Evolutionary conservation across 2,797 vertebrate species (phyloP), one percentile per base, ranked within the genome.

Genomic region (Ataeniobius toweri): DNA sequence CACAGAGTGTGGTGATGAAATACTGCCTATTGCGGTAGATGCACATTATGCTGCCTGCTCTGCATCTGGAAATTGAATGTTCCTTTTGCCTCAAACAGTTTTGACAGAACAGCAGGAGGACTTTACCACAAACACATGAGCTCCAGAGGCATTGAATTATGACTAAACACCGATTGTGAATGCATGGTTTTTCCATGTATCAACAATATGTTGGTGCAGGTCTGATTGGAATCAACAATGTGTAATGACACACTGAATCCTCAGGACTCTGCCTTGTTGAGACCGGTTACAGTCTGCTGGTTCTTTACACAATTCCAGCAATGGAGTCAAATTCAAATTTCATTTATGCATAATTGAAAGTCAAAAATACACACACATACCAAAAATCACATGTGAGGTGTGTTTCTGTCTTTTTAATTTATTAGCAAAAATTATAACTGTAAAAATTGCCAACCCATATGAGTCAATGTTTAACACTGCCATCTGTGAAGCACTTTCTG

Each of bases 1-100:
- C 92, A 82, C 84, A 80, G 93, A 84, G 86, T 89, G 85, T 77
- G 76, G 74, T 80, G 88, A 92, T 92, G 87, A 89, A 90, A 87
- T 86, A 81, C 83, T 63, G 71, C 74, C 78, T 39, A 77, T 83
- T 80, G 84, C 79, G 77, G 78, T 46, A 59, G 80, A 72, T 88
- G 31, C 36, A 13, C 50, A 50, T 51, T 83, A 71, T 74, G 80
- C 83, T 86, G 78, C 74, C 77, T 28, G 7, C 58, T 79, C 73
- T 79, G 76, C 74, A 74, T 61, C 76, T 83, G 82, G 68, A 91
- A 93, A 92, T 84, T 81, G 71, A 89, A 88, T 53, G 61, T 81
- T 88, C 61, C 68, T 77, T 82, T 85, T 79, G 48, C 85, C 74
- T 86, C 78, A 63, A 82, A 91, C 83, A 79, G 83, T 91, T 85